These are phyloP conservation scores for Drosophila helvetica DNA, from an alignment of 2,888 invertebrate species.

Conservation along the genomic window DNA sequence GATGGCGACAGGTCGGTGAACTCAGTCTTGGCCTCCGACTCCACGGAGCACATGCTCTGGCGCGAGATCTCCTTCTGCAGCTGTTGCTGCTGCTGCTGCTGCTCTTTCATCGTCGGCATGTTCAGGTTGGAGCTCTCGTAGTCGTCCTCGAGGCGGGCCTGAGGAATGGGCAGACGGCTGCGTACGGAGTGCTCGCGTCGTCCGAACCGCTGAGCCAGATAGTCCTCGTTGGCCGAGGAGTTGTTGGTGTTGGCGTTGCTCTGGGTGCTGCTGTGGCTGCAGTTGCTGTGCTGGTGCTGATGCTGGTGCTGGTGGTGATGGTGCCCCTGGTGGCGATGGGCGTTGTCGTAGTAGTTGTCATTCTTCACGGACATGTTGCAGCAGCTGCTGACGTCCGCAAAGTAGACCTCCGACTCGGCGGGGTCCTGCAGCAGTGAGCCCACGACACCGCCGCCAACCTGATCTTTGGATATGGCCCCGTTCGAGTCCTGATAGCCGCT, in stretches of 20 bases:
- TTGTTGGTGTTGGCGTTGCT: conserved; percentile 56
- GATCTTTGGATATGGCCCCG: conserved; percentile 67
- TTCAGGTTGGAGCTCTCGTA: conserved; percentile 79
- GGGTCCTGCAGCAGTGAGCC: conserved; percentile 83
- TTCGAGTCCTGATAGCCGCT: conserved; percentile 87
- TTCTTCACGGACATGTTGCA: conserved; percentile 89
- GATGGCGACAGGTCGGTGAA: conserved; percentile 84
- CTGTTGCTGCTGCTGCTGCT: conserved; percentile 71
- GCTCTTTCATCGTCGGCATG: conserved; percentile 58
- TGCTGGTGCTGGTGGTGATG: conserved; percentile 64
- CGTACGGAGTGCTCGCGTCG: conserved; percentile 86
- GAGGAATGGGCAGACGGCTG: conserved; percentile 86
- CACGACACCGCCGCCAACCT: conserved; percentile 10
- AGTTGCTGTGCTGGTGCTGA: conserved; percentile 72
- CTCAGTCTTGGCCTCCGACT: conserved; percentile 84
- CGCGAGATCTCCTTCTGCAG: conserved; percentile 82
- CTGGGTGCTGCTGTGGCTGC: conserved; percentile 69
- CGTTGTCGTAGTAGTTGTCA: conserved; percentile 83
- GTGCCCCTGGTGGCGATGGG: conserved; percentile 60
- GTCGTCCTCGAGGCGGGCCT: conserved; percentile 83
- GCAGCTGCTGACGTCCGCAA: conserved; percentile 93
- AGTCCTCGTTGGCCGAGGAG: conserved; percentile 85
- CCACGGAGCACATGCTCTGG: conserved; percentile 84
- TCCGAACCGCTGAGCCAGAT: conserved; percentile 85
- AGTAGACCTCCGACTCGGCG: conserved; percentile 93